These are phyloP conservation scores for Lacanobia wlatinum DNA, from an alignment of 2,888 invertebrate species.

Conservation along the genomic window DNA sequence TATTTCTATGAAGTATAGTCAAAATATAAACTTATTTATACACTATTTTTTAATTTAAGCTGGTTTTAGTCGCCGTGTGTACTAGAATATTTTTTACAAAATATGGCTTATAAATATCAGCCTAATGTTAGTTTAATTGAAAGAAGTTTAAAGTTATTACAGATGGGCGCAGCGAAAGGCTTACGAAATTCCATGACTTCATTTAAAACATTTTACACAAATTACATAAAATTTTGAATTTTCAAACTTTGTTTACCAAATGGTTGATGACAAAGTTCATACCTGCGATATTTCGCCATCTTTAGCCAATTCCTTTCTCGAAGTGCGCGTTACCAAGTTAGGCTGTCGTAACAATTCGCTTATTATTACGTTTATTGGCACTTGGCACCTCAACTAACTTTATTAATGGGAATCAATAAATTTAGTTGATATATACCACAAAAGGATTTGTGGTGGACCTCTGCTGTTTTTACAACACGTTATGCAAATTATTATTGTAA, in stretches of 20 bases:
- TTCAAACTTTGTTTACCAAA: constrained; percentile 3
- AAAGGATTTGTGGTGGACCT: not conserved
- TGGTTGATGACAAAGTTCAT: constrained; percentile 14
- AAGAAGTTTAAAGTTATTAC: no score
- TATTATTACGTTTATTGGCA: constrained; percentile 10
- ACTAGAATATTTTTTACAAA: not conserved
- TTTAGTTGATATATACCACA: no score
- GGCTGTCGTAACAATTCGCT: constrained; percentile 22
- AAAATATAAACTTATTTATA: not conserved
- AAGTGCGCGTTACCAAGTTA: constrained; percentile 6
- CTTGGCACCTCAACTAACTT: not conserved
- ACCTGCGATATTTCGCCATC: constrained; percentile 6
- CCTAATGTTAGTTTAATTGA: not conserved
- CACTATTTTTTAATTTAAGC: constrained; percentile 15
- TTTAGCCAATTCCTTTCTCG: constrained; percentile 24
- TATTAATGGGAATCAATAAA: not conserved
- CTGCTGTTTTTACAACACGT: not conserved
- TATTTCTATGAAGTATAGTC: not conserved
- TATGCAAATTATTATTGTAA: not conserved
- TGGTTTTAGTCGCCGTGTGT: not conserved
- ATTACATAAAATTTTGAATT: not conserved
- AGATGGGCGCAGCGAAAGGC: not conserved
- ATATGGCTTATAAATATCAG: not conserved
- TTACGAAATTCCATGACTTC: not conserved
- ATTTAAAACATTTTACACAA: not conserved